Evolutionary conservation across 1,140 invertebrate genomes (phyloP).

Genomic region (Apis cerana): DNA sequence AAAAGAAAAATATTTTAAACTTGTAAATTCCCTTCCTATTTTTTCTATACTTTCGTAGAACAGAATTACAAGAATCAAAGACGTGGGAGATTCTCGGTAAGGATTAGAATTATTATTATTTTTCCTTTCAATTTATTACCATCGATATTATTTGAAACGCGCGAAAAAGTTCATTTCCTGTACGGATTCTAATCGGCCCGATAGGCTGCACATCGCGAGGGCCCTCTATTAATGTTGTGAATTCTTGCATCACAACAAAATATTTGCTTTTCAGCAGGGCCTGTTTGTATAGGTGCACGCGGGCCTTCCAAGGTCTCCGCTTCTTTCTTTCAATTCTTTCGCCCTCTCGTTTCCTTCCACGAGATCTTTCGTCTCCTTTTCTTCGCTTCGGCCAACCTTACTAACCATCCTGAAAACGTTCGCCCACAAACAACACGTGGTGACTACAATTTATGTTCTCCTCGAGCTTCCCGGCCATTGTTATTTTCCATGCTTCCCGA

Average conservation of each 20-base stretch:
- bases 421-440: conserved; percentile 73
- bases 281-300: conserved; percentile 76
- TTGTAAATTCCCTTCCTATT: neutral
- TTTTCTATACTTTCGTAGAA: neutral
- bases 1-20: neutral
- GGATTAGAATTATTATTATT: neutral
- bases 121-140: neutral
- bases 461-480: conserved; percentile 1
- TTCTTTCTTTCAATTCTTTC: conserved; percentile 67
- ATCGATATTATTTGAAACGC: neutral
- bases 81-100: neutral
- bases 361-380: conserved; percentile 70
- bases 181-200: conserved; percentile 13
- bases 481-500: neutral
- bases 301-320: conserved; percentile 67
- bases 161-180: conserved; percentile 10
- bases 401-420: conserved; percentile 73
- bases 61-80: neutral
- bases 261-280: conserved; percentile 74
- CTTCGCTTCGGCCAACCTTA: conserved; percentile 51
- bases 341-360: conserved; percentile 65
- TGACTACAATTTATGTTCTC: conserved; percentile 44
- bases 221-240: conserved; percentile 67
- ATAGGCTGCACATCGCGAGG: neutral
- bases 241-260: conserved; percentile 79